phyloP scores from a whole-genome alignment of 2,113 vertebrate species.

The Panthera tigris region DNA sequence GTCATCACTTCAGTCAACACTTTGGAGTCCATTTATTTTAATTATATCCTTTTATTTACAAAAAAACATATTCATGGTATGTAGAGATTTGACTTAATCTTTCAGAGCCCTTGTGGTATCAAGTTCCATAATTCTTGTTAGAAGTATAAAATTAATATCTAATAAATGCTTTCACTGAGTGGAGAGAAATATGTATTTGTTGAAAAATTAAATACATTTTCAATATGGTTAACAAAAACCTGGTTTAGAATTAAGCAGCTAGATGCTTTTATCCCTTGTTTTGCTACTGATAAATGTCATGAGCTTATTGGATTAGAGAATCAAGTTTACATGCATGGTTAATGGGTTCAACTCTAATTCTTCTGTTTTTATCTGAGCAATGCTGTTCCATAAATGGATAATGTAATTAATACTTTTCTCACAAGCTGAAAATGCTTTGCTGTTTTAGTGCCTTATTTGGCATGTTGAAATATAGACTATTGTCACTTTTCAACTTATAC shows the following conservation, averaged over 20 bases:
- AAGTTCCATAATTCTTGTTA: background rate
- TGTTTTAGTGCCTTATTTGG: slow-evolving; percentile 78
- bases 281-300: slow-evolving; percentile 69
- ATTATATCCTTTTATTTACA: slow-evolving; percentile 23
- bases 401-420: slow-evolving; percentile 82
- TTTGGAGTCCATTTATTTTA: slow-evolving; percentile 40
- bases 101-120: background rate
- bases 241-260: slow-evolving; percentile 32
- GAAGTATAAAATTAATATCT: background rate
- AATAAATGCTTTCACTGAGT: slow-evolving; percentile 50
- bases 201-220: slow-evolving; percentile 37
- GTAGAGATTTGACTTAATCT: slow-evolving; percentile 23
- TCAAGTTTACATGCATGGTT: slow-evolving; percentile 69
- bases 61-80: background rate
- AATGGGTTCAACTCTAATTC: slow-evolving; percentile 76
- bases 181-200: background rate
- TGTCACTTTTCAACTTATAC: slow-evolving; percentile 81
- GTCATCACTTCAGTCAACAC: background rate
- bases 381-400: slow-evolving; percentile 82
- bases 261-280: background rate
- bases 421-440: slow-evolving; percentile 72
- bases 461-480: slow-evolving; percentile 83
- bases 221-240: slow-evolving; percentile 24
- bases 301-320: slow-evolving; percentile 65
- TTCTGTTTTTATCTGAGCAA: slow-evolving; percentile 76